Base-by-base conservation (phyloP, 2,113 vertebrate species). In the Platichthys stellatus region DNA sequence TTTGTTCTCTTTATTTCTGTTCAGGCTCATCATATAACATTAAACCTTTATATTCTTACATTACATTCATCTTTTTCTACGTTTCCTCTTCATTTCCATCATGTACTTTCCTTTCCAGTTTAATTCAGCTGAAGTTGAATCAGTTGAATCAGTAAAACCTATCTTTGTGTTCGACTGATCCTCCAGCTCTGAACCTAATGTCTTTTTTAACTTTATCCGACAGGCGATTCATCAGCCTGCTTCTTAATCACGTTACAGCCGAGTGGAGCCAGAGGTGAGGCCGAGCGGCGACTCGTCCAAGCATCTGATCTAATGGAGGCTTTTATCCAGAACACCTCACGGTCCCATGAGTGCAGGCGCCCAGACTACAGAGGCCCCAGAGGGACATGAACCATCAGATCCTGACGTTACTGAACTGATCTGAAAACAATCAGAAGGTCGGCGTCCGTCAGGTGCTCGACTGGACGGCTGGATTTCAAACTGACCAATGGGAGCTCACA, bases 181-280 rank as follows among this genome's bases (percentile, higher is more conserved):
- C 15, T 51, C 15, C 47, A 17, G 4, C 47, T 2, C 47, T 51
- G 47, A 51, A 54, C 20, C 18, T 54, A 83, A 90, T 89, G 87
- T 26, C 40, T 80, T 70, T 68, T 75, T 74, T 82, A 90, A 92
- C 73, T 31, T 71, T 28, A 31, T 26, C 65, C 78, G 91, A 85
- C 89, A 89, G 89, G 72, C 45, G 66, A 92, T 92, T 82, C 82
- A 89, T 92, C 91, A 89, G 49, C 2, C 64, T 1, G 66, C 13
- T 1, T 63, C 58, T 26, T 91, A 89, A 92, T 80, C 63, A 0
- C 0, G 72, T 92, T 91, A 90, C 31, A 31, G 83, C 60, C 0
- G 78, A 78, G 62, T 28, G 11, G 85, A 85, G 82, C 69, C 83
- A 78, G 85, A 88, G 83, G 80, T 76, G 81, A 86, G 51, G 45